phyloP scores from a whole-genome alignment of 2,113 vertebrate species.

The Heterotilapia buettikoferi region DNA sequence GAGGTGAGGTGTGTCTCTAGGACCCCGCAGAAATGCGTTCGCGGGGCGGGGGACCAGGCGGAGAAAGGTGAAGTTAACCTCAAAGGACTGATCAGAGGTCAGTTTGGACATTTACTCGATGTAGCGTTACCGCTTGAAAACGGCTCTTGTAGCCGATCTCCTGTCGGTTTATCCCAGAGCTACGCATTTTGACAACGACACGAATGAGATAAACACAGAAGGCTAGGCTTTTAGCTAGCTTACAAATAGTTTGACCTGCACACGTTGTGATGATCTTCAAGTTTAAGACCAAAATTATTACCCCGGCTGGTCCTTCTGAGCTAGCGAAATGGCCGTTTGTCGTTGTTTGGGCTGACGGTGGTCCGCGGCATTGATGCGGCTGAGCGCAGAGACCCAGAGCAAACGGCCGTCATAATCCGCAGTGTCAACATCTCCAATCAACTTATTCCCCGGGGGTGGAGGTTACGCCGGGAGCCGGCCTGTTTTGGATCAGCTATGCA shows the following conservation, averaged over 20 bases:
- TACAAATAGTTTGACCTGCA: neutral
- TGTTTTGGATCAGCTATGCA: slow-evolving; percentile 62
- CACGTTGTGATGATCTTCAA: neutral
- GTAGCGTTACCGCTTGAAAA: neutral
- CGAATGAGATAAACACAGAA: slow-evolving; percentile 22
- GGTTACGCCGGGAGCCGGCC: neutral
- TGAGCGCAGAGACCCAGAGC: neutral
- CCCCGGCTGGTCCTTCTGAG: neutral
- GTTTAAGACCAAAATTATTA: neutral
- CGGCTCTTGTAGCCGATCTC: slow-evolving; percentile 3
- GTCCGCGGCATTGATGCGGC: slow-evolving; percentile 22
- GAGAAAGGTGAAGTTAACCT: slow-evolving; percentile 15
- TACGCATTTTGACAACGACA: slow-evolving; percentile 36
- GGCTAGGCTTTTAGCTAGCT: slow-evolving; percentile 1
- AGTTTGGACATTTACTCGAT: slow-evolving; percentile 12
- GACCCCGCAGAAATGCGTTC: slow-evolving; percentile 38
- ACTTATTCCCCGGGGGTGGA: neutral
- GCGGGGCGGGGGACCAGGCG: neutral
- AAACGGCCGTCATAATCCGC: slow-evolving; percentile 45
- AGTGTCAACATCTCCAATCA: slow-evolving; percentile 26
- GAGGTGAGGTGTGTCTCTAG: neutral
- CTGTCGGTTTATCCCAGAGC: slow-evolving; percentile 3
- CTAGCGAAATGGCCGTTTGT: neutral
- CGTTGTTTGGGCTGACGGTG: neutral
- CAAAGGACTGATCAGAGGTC: slow-evolving; percentile 60